Evolutionary conservation across 2,113 vertebrate species (phyloP), one percentile per base, ranked within the genome.

Genomic region (Cyprinus carpio): DNA sequence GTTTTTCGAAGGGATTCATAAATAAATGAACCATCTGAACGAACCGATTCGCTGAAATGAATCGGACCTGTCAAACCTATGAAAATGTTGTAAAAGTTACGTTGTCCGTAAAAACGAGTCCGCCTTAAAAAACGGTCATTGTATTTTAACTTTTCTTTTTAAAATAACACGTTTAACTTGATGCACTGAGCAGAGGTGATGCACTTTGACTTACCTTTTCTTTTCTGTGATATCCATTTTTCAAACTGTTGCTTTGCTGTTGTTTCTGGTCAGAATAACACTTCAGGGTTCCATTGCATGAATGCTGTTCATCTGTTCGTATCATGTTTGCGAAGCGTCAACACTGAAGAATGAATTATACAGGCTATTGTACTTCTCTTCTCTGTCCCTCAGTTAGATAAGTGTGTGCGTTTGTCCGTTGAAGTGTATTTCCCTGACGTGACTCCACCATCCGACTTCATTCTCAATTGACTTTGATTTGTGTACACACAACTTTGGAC

Each of bases 261-360:
- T 88, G 89, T n/a, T 88, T 90, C 5, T 83, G 88, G 40, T 88
- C 83, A 7, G 81, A 7, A 1, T 75, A 62, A 15, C 60, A 54
- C 8, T 87, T 89, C 2, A 91, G 0, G 25, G 85, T 65, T 46
- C 87, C 87, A 64, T 90, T 88, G 62, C 1, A 75, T 5, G 29
- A 20, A 71, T 43, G 31, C 15, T 40, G 82, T 43, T 34, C 75
- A 20, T 84, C 82, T 6, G 82, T 87, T 85, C 82, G 88, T 27
- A 88, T 80, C 94, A 95, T 94, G 90, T 76, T 76, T 75, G 27
- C 34, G 27, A 75, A 56, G 43, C 15, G 15, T n/a, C 74, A 74
- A 54, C 12, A 16, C 75, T 51, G 23, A 11, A 11, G 10, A 10
- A 3, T 15, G 56, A 82, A 11, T 78, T 79, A 51, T 18, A 7